A percentile compares a stretch with the other conserved stretches of the same genome.
Evolutionary conservation across 2,888 invertebrate genomes (phyloP).

Genomic region (Xylota sylvarum): DNA sequence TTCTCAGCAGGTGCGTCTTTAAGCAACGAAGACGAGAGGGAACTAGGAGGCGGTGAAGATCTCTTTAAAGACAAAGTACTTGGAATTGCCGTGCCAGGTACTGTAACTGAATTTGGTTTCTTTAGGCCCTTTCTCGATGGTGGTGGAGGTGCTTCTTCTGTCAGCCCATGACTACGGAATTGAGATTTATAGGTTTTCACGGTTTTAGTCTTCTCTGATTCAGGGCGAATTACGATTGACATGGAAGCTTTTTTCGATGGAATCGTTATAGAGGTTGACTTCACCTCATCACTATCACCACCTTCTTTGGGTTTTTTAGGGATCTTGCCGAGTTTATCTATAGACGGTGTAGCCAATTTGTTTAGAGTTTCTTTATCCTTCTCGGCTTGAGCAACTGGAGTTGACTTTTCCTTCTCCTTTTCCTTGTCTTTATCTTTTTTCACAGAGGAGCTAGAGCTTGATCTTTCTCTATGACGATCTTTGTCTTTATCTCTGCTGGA

Average conservation of each 20-base stretch:
- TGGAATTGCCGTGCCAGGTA: constrained; percentile 79
- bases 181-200: constrained; percentile 96
- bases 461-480: constrained; percentile 85
- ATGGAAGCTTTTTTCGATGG: constrained; percentile 89
- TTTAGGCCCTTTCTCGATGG: constrained; percentile 90
- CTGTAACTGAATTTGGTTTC: constrained; percentile 86
- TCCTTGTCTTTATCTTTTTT: constrained; percentile 80
- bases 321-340: constrained; percentile 92
- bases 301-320: constrained; percentile 88
- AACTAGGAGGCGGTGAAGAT: constrained; percentile 81
- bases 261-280: constrained; percentile 83
- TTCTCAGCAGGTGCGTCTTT: constrained; percentile 89
- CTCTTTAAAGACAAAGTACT: constrained; percentile 80
- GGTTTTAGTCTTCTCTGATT: constrained; percentile 92
- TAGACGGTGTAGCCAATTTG: constrained; percentile 88
- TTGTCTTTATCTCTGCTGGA: constrained; percentile 84
- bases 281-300: constrained; percentile 79
- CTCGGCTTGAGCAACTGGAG: constrained; percentile 86
- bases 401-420: constrained; percentile 78
- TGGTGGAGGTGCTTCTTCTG: constrained; percentile 94
- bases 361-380: constrained; percentile 89
- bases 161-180: constrained; percentile 95
- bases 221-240: constrained; percentile 92
- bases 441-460: constrained; percentile 38
- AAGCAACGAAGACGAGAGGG: constrained; percentile 53